Evolutionary conservation across 1,140 invertebrate species (phyloP).

Genomic region (Sinonovacula constricta): DNA sequence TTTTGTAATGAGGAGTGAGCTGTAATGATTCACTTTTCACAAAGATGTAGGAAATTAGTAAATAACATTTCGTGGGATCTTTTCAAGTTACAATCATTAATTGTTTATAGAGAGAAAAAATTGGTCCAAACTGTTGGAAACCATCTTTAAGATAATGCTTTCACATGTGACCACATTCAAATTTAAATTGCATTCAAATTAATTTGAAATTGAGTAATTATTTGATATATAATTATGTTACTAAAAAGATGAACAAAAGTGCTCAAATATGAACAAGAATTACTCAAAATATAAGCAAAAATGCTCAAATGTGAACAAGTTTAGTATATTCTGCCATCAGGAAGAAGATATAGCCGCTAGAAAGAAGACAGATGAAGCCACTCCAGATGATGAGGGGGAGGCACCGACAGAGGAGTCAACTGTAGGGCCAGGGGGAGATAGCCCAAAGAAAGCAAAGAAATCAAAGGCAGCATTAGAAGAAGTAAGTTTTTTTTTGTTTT

Average conservation of each 20-base stretch:
- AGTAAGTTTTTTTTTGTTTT: conserved; percentile 14
- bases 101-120: too few species aligned
- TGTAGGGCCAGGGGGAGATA: conserved; percentile 72
- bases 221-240: not conserved
- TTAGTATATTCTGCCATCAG: conserved; percentile 47
- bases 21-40: too few species aligned
- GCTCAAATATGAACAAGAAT: not conserved
- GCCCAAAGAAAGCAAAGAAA: conserved; percentile 56
- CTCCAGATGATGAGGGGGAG: conserved; percentile 79
- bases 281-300: not conserved
- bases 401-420: conserved; percentile 66
- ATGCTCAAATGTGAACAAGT: too few species aligned
- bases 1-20: too few species aligned
- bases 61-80: too few species aligned
- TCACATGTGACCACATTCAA: too few species aligned
- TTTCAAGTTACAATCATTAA: too few species aligned
- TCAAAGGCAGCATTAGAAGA: conserved; percentile 61
- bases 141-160: too few species aligned
- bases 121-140: too few species aligned
- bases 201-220: not conserved
- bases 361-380: conserved; percentile 83
- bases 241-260: not conserved
- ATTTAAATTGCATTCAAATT: too few species aligned
- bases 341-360: conserved; percentile 77
- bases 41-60: too few species aligned